Conservation (phyloP, 1,140 invertebrate genomes). For the Drosophila ogumai region DNA sequence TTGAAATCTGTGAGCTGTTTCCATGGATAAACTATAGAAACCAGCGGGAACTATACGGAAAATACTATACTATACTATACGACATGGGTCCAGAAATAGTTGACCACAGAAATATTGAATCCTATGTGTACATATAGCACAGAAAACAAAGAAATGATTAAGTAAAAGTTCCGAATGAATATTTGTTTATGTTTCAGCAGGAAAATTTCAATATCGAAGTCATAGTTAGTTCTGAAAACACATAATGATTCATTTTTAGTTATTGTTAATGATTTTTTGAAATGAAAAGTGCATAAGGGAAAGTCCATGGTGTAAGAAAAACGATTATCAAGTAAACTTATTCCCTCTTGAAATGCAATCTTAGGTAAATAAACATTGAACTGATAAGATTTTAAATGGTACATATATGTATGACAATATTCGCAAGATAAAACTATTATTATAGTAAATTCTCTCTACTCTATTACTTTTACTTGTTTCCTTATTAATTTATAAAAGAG, state of each 20-base stretch:
- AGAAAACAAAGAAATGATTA: conserved; percentile 2
- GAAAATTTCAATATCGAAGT: background rate
- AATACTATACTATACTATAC: conserved; percentile 52
- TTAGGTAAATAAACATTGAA: conserved; percentile 20
- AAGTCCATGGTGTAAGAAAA: conserved; percentile 1
- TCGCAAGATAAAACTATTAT: background rate
- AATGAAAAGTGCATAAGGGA: background rate
- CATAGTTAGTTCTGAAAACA: conserved; percentile 5
- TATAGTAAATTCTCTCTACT: background rate
- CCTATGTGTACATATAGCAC: background rate
- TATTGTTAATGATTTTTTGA: background rate
- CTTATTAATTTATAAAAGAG: background rate
- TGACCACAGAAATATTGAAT: conserved; percentile 18
- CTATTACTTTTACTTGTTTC: background rate
- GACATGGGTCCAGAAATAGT: conserved; percentile 70
- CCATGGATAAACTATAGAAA: conserved; percentile 36
- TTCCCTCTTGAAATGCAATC: conserved; percentile 27
- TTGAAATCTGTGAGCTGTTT: conserved; percentile 23
- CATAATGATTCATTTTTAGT: background rate
- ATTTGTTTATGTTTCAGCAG: conserved; percentile 2
- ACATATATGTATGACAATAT: background rate
- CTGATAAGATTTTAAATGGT: conserved; percentile 11
- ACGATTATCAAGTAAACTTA: conserved; percentile 14
- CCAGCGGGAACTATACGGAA: conserved; percentile 38
- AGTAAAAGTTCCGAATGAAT: background rate